Conservation (phyloP, 2,113 vertebrate species). For the Lathamus discolor region DNA sequence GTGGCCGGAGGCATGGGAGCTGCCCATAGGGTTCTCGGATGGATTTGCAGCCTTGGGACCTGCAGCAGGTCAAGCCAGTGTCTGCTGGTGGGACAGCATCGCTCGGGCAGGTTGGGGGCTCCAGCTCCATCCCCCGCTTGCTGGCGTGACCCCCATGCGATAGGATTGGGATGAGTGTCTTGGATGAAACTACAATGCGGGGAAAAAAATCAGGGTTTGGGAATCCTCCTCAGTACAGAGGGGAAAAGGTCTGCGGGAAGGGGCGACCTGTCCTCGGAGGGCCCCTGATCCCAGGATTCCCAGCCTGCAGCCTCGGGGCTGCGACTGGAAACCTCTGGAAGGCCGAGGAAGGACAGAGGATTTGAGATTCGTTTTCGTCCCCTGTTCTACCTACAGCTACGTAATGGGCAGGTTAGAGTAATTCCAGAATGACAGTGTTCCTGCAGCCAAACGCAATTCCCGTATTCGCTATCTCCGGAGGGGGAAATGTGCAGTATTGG, state of each 20-base stretch:
- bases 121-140: accelerated
- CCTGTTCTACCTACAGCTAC: not conserved
- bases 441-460: not conserved
- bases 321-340: not conserved
- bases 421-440: not conserved
- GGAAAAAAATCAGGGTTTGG: accelerated
- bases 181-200: accelerated
- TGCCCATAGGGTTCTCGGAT: accelerated
- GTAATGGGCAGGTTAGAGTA: not conserved
- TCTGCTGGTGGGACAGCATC: accelerated
- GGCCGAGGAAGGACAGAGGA: not conserved
- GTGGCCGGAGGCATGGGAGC: not conserved
- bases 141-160: accelerated
- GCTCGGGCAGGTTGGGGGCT: accelerated
- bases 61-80: accelerated
- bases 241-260: not conserved
- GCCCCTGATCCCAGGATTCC: not conserved
- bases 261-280: not conserved
- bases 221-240: accelerated
- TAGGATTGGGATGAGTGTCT: accelerated
- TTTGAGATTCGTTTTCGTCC: not conserved
- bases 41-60: not conserved
- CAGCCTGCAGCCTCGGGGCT: accelerated
- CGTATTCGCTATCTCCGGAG: not conserved
- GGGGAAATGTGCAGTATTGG: not conserved